Base-by-base conservation (phyloP, 2,797 vertebrate species). In the Antrozous pallidus region DNA sequence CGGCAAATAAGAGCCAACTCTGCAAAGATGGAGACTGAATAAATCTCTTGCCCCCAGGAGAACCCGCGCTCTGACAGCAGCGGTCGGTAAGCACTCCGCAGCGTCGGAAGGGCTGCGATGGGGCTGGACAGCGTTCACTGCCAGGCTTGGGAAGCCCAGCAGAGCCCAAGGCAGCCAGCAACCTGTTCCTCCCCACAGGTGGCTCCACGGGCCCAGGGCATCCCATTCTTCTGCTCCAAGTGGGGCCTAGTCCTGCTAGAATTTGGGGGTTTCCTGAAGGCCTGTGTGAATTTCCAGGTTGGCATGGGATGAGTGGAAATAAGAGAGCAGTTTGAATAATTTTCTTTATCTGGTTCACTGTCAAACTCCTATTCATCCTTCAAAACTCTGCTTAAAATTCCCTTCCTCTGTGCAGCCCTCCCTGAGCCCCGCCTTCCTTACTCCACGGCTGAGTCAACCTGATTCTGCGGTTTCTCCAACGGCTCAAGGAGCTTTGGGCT, bases 1-100 rank as follows among this genome's bases (percentile, higher is more conserved):
- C 73, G 86, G 98, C 97, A 98, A 98, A 98, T 98, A 98, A 98
- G 98, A 98, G 97, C 96, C 95, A 97, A 96, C 95, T 94, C 95
- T 86, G 95, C 96, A 93, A 97, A 97, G 98, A 97, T 75, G 93
- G 95, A 95, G 94, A 95, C 96, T 89, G 91, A 96, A 98, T 98
- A 98, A 98, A 98, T 98, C 98, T 96, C 96, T 92, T 8, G 49
- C 95, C 97, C 98, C 96, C 95, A 0, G 1, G 98, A 98, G 98
- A 98, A 96, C 96, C 97, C 97, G 96, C 42, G 28, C 93, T 98
- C 97, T 98, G 98, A 98, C 98, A 97, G 92, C 97, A 97, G 97
- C 96, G 97, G 97, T 98, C 97, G 97, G 95, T 97, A 97, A 98
- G 97, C 97, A 95, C 95, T 97, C 97, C 96, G 95, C 93, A 47